Evolutionary conservation across 1,140 invertebrate species (phyloP).

Genomic region (Ruditapes philippinarum): DNA sequence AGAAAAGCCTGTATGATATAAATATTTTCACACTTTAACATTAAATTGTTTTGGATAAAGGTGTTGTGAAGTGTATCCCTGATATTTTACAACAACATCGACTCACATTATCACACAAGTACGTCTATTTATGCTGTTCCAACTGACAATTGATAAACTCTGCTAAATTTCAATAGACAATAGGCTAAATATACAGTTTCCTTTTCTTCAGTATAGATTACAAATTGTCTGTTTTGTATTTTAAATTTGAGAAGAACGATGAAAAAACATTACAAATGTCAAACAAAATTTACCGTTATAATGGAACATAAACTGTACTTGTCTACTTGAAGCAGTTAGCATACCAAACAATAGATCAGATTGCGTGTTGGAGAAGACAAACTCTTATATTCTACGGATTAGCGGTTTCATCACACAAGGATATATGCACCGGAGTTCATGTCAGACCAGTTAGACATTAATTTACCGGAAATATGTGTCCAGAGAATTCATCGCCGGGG

Average conservation of each 20-base stretch:
- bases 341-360: not conserved
- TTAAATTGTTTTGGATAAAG: too few species aligned
- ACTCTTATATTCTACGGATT: slow-evolving; percentile 1
- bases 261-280: not conserved
- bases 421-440: not conserved
- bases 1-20: too few species aligned
- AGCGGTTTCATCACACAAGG: not conserved
- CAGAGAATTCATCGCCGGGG: not conserved
- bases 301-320: not conserved
- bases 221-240: not conserved
- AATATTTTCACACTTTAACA: too few species aligned
- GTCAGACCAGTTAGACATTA: not conserved
- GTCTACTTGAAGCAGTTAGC: not conserved
- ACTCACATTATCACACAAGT: not conserved
- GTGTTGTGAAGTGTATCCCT: not conserved
- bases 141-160: not conserved
- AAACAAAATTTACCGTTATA: not conserved
- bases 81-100: not conserved
- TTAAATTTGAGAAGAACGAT: not conserved
- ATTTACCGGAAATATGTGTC: not conserved
- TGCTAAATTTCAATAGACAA: not conserved
- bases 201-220: not conserved
- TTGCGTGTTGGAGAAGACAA: not conserved
- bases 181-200: too few species aligned
- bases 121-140: not conserved